Evolutionary conservation across 2,797 vertebrate genomes (phyloP).

Genomic region (Rhinoraja longicauda): DNA sequence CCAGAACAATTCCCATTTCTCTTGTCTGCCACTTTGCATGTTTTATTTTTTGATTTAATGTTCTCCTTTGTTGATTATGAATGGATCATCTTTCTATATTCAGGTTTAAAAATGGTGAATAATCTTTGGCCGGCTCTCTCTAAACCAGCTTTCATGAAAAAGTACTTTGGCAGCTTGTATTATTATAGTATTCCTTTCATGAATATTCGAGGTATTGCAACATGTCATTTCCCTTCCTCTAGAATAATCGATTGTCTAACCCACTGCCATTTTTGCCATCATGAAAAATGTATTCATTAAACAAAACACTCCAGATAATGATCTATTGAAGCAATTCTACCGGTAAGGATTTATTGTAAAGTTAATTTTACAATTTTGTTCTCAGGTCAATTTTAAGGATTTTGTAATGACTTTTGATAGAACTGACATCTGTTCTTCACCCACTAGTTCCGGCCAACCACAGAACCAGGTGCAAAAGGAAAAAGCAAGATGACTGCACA

Average conservation of each 20-base stretch:
- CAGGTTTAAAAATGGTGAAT: neutral
- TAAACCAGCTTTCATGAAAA: neutral
- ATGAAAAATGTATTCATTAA: neutral
- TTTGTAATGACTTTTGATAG: neutral
- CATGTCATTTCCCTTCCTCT: neutral
- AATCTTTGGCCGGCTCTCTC: neutral
- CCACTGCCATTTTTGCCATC: neutral
- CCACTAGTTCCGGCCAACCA: neutral
- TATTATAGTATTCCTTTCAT: neutral
- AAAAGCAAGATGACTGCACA: neutral
- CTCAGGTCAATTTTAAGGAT: slow-evolving; percentile 14
- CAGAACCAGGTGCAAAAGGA: slow-evolving; percentile 27
- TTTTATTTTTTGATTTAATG: no score
- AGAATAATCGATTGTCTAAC: neutral
- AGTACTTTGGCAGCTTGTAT: neutral
- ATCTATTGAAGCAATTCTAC: neutral
- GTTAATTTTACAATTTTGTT: neutral
- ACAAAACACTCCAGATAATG: neutral
- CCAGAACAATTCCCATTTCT: no score
- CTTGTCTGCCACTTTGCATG: no score
- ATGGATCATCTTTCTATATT: no score
- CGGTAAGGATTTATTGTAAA: neutral
- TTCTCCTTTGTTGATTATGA: no score
- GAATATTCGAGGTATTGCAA: neutral
- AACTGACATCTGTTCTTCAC: slow-evolving; percentile 12